Evolutionary conservation across 2,888 invertebrate genomes (phyloP).

Genomic region (Eudasyphora cyanicolor): DNA sequence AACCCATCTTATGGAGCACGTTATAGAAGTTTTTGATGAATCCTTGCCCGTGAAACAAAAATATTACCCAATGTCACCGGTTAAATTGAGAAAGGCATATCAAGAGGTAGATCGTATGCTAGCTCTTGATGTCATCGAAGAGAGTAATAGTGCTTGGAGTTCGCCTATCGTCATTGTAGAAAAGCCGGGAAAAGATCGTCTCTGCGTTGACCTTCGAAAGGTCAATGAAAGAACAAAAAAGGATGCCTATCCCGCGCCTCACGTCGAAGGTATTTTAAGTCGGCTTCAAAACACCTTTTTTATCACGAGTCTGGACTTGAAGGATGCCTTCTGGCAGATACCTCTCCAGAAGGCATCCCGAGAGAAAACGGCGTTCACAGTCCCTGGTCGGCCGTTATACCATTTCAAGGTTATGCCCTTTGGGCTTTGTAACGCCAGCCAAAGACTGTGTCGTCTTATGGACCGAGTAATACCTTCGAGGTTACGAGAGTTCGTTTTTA

Average conservation of each 20-base stretch:
- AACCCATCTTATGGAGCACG: background rate
- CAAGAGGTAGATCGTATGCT: background rate
- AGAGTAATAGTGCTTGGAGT: background rate
- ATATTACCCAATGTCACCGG: background rate
- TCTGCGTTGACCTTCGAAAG: background rate
- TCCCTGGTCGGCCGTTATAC: no score
- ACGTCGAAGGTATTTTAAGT: background rate
- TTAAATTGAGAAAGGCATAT: background rate
- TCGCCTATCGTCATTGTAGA: background rate
- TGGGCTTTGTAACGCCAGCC: no score
- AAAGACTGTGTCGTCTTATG: conserved; percentile 44
- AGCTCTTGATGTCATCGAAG: background rate
- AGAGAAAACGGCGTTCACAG: no score
- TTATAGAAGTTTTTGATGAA: background rate
- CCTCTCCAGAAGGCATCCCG: no score
- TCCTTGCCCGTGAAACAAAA: background rate
- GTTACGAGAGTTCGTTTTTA: conserved; percentile 43
- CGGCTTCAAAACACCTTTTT: background rate
- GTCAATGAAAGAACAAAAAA: background rate
- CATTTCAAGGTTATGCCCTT: no score
- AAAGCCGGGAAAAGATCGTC: conserved; percentile 14
- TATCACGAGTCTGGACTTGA: background rate
- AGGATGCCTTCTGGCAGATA: no score
- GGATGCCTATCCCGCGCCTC: background rate
- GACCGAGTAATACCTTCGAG: conserved; percentile 35